These are phyloP conservation scores for Campoletis raptor DNA, from an alignment of 2,888 invertebrate genomes.

Conservation along the genomic window DNA sequence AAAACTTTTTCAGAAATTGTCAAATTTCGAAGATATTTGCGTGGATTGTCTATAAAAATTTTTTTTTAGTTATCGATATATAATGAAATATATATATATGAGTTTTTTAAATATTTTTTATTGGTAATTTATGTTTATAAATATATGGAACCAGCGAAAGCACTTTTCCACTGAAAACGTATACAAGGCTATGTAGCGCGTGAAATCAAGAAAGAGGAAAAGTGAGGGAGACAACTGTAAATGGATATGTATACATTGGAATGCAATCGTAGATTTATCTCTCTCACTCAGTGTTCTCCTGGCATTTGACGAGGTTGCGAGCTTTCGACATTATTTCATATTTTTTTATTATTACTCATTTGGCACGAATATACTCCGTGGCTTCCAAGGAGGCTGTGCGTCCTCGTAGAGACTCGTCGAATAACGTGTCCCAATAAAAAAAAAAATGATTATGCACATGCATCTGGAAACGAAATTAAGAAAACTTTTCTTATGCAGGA, in stretches of 20 bases:
- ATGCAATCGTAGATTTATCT: conserved; percentile 73
- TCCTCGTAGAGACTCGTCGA: conserved; percentile 44
- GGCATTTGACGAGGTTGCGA: conserved; percentile 76
- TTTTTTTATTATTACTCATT: conserved; percentile 44
- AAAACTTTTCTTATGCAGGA: too few relatives aligned
- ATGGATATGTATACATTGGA: conserved; percentile 71
- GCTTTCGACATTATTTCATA: conserved; percentile 66
- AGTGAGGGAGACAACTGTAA: conserved; percentile 43
- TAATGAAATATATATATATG: background rate
- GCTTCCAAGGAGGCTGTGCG: conserved; percentile 28
- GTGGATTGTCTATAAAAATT: too few relatives aligned
- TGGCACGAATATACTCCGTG: conserved; percentile 18
- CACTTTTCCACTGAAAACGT: conserved; percentile 19
- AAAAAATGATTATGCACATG: background rate
- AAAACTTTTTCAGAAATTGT: too few relatives aligned
- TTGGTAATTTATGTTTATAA: background rate
- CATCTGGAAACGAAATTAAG: background rate
- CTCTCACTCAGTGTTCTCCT: conserved; percentile 67
- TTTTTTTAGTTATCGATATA: too few relatives aligned
- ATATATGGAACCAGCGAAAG: conserved; percentile 28
- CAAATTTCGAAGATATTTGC: too few relatives aligned
- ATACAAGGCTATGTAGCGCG: conserved; percentile 19
- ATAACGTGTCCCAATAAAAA: conserved; percentile 60
- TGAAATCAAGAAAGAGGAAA: conserved; percentile 58
- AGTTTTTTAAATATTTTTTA: background rate